Conservation (phyloP, 2,113 vertebrate species). For the Sphyrna mokarran region DNA sequence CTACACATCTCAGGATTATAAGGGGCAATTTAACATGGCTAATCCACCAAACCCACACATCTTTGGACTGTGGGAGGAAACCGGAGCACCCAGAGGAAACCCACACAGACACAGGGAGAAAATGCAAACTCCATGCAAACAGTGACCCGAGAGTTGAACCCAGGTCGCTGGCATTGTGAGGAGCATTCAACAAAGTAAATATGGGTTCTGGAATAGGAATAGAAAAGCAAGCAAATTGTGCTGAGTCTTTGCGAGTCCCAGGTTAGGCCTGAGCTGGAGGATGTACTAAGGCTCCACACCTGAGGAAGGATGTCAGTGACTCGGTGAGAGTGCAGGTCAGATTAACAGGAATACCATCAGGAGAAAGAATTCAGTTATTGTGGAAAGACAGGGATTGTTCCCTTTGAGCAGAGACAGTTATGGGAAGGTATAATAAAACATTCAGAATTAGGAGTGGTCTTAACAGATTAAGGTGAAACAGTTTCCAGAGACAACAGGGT, state of each 20-base stretch:
- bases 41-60: too few relatives aligned
- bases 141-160: too few relatives aligned
- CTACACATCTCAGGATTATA: too few relatives aligned
- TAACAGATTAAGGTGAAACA: neutral
- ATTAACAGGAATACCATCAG: neutral
- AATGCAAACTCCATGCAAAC: too few relatives aligned
- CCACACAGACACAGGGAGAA: too few relatives aligned
- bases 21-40: too few relatives aligned
- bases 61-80: too few relatives aligned
- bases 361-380: neutral
- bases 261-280: neutral
- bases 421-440: neutral
- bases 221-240: neutral
- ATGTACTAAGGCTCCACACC: neutral
- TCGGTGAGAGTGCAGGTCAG: neutral
- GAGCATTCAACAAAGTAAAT: neutral
- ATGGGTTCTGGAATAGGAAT: neutral
- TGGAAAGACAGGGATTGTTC: neutral
- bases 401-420: neutral
- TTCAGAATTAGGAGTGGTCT: neutral
- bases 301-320: neutral
- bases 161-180: neutral
- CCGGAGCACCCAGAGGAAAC: too few relatives aligned
- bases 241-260: neutral
- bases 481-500: neutral